These are phyloP conservation scores for Myotis lucifugus DNA, from an alignment of 2,113 vertebrate genomes.

Conservation along the genomic window DNA sequence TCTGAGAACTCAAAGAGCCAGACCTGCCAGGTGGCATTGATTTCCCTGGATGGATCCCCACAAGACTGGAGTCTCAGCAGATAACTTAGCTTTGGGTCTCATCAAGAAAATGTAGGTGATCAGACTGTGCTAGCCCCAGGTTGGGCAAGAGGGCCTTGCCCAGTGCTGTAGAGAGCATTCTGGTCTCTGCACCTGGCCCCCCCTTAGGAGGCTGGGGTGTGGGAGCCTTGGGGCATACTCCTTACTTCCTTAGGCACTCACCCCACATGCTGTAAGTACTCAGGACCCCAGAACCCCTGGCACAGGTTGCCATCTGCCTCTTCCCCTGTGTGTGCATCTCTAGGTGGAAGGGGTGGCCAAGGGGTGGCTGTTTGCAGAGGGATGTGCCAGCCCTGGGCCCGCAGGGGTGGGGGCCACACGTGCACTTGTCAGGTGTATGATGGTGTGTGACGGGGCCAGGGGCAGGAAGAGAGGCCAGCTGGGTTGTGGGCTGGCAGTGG, in stretches of 20 bases:
- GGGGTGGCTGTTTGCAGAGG: neutral
- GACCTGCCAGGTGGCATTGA: neutral
- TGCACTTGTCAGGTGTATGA: neutral
- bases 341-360: neutral
- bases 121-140: rapidly evolving
- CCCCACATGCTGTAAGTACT: rapidly evolving
- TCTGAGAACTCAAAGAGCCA: neutral
- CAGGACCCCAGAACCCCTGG: neutral
- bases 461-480: neutral
- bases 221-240: too few species aligned
- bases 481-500: too few species aligned
- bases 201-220: neutral
- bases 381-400: neutral
- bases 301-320: neutral
- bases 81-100: neutral
- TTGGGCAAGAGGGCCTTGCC: neutral
- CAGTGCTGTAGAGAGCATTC: neutral
- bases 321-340: neutral
- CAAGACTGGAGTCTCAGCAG: neutral
- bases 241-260: neutral
- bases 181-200: neutral
- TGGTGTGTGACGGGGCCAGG: rapidly evolving
- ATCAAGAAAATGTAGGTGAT: neutral
- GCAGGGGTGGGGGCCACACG: neutral
- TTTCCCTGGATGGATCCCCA: neutral